Evolutionary conservation across 2,797 vertebrate species (phyloP).

Genomic region (Botia almorhae): DNA sequence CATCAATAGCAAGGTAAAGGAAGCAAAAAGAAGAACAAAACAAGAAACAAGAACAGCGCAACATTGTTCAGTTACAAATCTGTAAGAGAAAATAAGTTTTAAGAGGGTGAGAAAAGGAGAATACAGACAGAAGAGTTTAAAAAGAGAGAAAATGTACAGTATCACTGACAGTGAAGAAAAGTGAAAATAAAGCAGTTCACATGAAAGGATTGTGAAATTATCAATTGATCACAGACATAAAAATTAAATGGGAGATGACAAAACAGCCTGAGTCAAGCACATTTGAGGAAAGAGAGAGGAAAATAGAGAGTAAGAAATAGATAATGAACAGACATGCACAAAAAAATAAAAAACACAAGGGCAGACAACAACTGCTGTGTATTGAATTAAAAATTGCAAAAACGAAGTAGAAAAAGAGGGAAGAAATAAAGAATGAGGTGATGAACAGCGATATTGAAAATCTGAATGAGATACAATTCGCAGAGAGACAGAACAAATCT

Average conservation of each 20-base stretch:
- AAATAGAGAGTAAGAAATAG: constrained; percentile 59
- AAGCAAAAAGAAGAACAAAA: background rate
- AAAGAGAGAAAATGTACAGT: constrained; percentile 10
- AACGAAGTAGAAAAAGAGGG: background rate
- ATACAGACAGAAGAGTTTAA: background rate
- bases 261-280: constrained; percentile 19
- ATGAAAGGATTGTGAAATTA: constrained; percentile 58
- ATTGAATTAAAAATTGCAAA: constrained; percentile 33
- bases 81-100: background rate
- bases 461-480: constrained; percentile 20
- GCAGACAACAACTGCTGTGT: constrained; percentile 12
- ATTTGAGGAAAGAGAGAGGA: constrained; percentile 25
- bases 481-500: constrained; percentile 49
- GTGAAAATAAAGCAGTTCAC: constrained; percentile 59
- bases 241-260: constrained; percentile 57
- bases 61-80: background rate
- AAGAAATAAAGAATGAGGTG: constrained; percentile 4
- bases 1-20: too few species aligned
- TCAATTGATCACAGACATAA: constrained; percentile 48
- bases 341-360: background rate
- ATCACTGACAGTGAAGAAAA: background rate
- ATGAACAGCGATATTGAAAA: constrained; percentile 41
- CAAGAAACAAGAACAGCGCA: background rate
- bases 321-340: constrained; percentile 43
- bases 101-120: background rate